A percentile compares a stretch with the other conserved stretches of the same genome.
These are phyloP conservation scores for Trileptium ribeirensis DNA, from an alignment of 2,888 invertebrate species.

Conservation along the genomic window DNA sequence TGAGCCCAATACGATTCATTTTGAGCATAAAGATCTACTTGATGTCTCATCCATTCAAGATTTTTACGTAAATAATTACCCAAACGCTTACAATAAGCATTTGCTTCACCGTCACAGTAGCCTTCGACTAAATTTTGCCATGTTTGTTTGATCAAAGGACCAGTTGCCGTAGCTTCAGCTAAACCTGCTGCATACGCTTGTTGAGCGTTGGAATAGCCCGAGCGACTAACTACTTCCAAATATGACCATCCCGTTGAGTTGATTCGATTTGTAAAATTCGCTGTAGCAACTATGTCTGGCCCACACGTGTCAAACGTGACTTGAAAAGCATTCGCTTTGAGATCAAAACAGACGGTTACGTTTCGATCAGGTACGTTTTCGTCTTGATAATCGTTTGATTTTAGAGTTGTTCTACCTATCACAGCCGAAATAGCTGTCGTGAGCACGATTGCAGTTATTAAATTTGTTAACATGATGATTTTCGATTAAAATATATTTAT, in stretches of 20 bases:
- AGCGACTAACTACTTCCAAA: constrained; percentile 70
- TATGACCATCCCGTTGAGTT: constrained; percentile 65
- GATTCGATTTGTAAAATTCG: neutral
- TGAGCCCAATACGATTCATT: constrained; percentile 76
- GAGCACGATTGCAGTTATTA: no score
- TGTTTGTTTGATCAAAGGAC: constrained; percentile 70
- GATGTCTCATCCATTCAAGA: constrained; percentile 60
- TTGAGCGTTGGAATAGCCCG: constrained; percentile 65
- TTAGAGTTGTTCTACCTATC: no score
- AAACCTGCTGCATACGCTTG: constrained; percentile 80
- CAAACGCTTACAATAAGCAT: constrained; percentile 62
- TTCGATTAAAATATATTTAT: no score
- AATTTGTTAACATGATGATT: no score
- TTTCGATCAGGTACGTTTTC: neutral
- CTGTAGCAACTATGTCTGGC: neutral
- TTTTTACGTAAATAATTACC: constrained; percentile 63
- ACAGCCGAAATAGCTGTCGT: no score
- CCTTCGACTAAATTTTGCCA: constrained; percentile 66
- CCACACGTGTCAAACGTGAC: neutral
- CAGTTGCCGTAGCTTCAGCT: constrained; percentile 72
- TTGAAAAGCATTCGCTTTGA: neutral
- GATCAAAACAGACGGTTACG: neutral
- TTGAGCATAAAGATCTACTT: constrained; percentile 55
- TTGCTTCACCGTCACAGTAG: constrained; percentile 56
- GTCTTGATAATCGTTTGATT: no score